Conservation (phyloP, 2,888 invertebrate genomes). For the Bombylius discolor region DNA sequence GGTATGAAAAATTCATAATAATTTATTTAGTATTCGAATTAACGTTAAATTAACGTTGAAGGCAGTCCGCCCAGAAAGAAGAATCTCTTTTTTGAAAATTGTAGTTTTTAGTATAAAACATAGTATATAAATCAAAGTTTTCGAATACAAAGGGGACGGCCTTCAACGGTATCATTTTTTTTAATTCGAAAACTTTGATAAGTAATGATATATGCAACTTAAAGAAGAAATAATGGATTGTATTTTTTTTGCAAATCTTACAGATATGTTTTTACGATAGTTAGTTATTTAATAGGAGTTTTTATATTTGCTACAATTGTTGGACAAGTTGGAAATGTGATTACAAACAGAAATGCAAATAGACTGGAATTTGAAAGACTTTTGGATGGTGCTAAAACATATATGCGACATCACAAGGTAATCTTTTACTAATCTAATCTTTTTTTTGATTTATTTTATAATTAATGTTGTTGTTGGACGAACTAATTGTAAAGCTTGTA, state of each 20-base stretch:
- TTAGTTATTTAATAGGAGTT: conserved; percentile 92
- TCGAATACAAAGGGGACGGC: conserved; percentile 35
- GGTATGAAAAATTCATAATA: conserved; percentile 49
- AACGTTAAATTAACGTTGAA: conserved; percentile 21
- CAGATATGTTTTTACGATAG: conserved; percentile 94
- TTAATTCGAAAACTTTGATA: conserved; percentile 34
- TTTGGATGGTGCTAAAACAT: conserved; percentile 90
- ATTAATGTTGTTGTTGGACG: too few species aligned
- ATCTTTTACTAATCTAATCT: conserved; percentile 9
- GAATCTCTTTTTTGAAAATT: not conserved
- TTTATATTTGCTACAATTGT: conserved; percentile 97
- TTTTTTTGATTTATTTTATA: not conserved
- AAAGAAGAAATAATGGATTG: too few species aligned
- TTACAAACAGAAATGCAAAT: conserved; percentile 93
- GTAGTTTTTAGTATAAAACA: not conserved
- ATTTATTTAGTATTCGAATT: not conserved
- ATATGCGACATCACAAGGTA: conserved; percentile 93
- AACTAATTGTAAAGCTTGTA: too few species aligned
- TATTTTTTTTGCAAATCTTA: not conserved
- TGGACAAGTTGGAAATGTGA: conserved; percentile 95
- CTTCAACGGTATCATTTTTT: conserved; percentile 26
- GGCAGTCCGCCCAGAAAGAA: conserved; percentile 31
- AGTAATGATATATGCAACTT: not conserved
- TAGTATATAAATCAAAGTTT: conserved; percentile 29
- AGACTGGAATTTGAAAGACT: conserved; percentile 88